A percentile compares a stretch with the other conserved stretches of the same genome.
Evolutionary conservation across 2,113 vertebrate genomes (phyloP).

Genomic region (Lagenorhynchus albirostris): DNA sequence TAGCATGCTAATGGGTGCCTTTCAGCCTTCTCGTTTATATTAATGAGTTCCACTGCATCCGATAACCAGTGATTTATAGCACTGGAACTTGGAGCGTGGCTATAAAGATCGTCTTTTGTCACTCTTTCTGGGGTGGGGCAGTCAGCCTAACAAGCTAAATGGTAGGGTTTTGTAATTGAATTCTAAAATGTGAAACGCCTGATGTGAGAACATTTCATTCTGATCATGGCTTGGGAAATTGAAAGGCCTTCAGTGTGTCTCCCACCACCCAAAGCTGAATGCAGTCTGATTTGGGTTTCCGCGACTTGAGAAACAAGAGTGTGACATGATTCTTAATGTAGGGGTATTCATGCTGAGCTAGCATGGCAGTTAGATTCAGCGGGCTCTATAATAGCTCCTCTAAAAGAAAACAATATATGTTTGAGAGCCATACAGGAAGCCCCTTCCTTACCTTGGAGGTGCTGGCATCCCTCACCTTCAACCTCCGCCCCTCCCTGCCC

Average conservation of each 20-base stretch:
- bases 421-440: neutral
- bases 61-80: conserved; percentile 84
- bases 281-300: conserved; percentile 63
- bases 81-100: conserved; percentile 68
- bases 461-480: neutral
- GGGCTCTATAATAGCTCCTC: conserved; percentile 21
- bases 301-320: conserved; percentile 45
- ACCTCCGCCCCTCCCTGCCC: neutral
- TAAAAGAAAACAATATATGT: conserved; percentile 47
- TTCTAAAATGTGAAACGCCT: conserved; percentile 72
- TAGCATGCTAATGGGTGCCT: conserved; percentile 77
- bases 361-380: conserved; percentile 49
- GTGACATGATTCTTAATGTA: conserved; percentile 64
- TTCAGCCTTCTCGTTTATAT: conserved; percentile 82
- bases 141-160: conserved; percentile 77
- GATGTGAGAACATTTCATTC: conserved; percentile 72
- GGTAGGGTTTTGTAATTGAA: conserved; percentile 80
- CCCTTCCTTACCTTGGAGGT: neutral
- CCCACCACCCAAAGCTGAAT: conserved; percentile 68
- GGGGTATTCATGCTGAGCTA: conserved; percentile 62
- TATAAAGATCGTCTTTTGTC: conserved; percentile 71
- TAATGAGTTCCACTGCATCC: conserved; percentile 81
- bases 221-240: conserved; percentile 60
- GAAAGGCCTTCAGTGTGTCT: conserved; percentile 63
- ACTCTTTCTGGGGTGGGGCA: conserved; percentile 74